Percentiles rank a stretch among this genome's conserved stretches.
These are phyloP conservation scores for Ernsta delagoae DNA, from an alignment of 2,888 invertebrate genomes.

Conservation along the genomic window DNA sequence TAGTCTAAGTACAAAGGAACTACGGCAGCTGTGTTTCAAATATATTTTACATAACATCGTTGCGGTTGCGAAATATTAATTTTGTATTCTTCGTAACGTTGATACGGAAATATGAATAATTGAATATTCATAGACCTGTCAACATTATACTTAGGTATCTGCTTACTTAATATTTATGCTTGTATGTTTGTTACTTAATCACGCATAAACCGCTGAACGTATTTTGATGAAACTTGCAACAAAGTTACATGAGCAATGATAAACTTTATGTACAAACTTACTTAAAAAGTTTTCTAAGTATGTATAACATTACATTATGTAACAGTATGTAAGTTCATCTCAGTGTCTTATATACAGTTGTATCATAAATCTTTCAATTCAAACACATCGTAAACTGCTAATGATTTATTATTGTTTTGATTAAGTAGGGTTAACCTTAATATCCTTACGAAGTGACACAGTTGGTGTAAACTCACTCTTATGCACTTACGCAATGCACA, in stretches of 20 bases:
- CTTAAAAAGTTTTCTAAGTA: too few species aligned
- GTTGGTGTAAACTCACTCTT: background rate
- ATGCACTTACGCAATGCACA: background rate
- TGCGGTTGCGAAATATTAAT: background rate
- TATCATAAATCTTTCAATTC: too few species aligned
- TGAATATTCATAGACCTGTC: background rate
- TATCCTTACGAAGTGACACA: too few species aligned
- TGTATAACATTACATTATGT: too few species aligned
- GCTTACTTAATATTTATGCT: background rate
- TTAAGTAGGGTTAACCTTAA: too few species aligned
- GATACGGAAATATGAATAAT: background rate
- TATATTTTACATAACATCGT: conserved; percentile 2
- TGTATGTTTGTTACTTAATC: background rate
- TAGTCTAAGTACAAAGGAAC: conserved; percentile 16
- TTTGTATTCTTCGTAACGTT: background rate
- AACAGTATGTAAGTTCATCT: too few species aligned
- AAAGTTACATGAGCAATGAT: background rate
- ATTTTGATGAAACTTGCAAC: background rate
- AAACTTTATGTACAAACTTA: too few species aligned
- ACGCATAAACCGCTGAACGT: background rate
- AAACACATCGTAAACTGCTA: too few species aligned
- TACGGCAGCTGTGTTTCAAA: conserved; percentile 1
- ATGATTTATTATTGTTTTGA: too few species aligned
- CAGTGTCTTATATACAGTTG: too few species aligned
- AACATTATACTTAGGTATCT: background rate